Base-by-base conservation (phyloP, 2,888 invertebrate species). In the Synergus gifuensis region DNA sequence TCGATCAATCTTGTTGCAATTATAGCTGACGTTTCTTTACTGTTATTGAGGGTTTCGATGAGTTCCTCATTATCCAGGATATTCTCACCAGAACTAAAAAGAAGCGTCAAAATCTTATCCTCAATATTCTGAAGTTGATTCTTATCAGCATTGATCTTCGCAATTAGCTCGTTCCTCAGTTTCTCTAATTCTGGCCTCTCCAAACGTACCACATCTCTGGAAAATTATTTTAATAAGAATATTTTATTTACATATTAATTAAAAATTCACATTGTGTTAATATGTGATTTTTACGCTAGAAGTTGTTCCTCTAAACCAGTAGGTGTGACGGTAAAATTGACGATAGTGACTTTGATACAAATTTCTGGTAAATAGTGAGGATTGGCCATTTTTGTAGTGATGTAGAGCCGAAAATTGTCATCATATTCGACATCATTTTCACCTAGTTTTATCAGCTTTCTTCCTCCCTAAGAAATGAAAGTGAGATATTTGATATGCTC, bases 331-430 rank as follows among this genome's bases (percentile, higher is more conserved):
- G 98, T 96, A 90, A 98, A 98, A 93, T 98, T 98, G 9, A 98
- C 96, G 14, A 98, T 93, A 0, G 98, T 97, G 1, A 98, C 98
- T 93, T 98, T 97, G 81, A 97, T 97, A 89, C 98, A 98, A 82
- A 98, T 95, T 92, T 98, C 98, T 0, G 98, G 98, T 83, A 98
- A 92, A 92, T 98, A 98, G 93, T 98, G 98, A 0, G 98, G 98
- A 93, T 98, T 98, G 0, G 97, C 95, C 78, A 98, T 93, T 92
- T 98, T 98, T 0, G 98, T 98, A 0, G 98, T 98, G 89, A 98
- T 95, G 91, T 98, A 98, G 69, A 98, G 94, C 67, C 95, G 94
- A 92, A 98, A 98, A 89, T 97, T 95, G 0, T 93, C 91, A 90
- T 98, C 97, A 92, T 98, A 98, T 87, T 98, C 98, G n/a, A 98